Evolutionary conservation across 2,113 vertebrate species (phyloP).

Genomic region (Tyrannus savana): DNA sequence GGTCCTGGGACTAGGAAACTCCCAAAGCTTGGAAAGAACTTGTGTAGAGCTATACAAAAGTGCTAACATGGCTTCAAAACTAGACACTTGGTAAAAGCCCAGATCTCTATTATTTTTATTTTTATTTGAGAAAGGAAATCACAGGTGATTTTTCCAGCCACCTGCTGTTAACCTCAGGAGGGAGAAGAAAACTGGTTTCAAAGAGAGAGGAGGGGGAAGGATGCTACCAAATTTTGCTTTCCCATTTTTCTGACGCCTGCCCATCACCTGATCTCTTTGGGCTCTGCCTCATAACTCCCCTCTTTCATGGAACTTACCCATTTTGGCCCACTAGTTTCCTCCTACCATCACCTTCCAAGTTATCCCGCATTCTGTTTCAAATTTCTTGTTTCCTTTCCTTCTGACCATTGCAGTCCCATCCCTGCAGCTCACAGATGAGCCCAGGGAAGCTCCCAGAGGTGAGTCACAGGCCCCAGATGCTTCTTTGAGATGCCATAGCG

Average conservation of each 20-base stretch:
- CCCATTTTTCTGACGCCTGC: constrained; percentile 63
- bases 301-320: constrained; percentile 58
- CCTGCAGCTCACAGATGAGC: constrained; percentile 83
- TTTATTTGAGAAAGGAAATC: neutral
- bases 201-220: constrained; percentile 11
- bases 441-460: constrained; percentile 74
- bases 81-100: neutral
- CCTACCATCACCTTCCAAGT: constrained; percentile 73
- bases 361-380: constrained; percentile 81
- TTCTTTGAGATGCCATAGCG: neutral
- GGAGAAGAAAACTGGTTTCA: constrained; percentile 29
- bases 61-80: neutral
- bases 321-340: constrained; percentile 65
- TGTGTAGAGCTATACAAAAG: neutral
- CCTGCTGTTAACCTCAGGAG: constrained; percentile 9
- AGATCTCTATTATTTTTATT: neutral
- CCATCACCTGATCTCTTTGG: constrained; percentile 44
- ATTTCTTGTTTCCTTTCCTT: constrained; percentile 85
- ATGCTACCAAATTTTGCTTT: constrained; percentile 65
- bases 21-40: neutral
- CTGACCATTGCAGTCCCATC: constrained; percentile 81
- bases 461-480: too few relatives aligned
- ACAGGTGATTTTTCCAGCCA: neutral
- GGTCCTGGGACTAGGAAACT: neutral
- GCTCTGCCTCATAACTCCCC: constrained; percentile 44